Evolutionary conservation across 92 coral and sea anemone species (phyloP), one percentile per base, ranked within the genome.

Genomic region (Palythoa heliodiscus): DNA sequence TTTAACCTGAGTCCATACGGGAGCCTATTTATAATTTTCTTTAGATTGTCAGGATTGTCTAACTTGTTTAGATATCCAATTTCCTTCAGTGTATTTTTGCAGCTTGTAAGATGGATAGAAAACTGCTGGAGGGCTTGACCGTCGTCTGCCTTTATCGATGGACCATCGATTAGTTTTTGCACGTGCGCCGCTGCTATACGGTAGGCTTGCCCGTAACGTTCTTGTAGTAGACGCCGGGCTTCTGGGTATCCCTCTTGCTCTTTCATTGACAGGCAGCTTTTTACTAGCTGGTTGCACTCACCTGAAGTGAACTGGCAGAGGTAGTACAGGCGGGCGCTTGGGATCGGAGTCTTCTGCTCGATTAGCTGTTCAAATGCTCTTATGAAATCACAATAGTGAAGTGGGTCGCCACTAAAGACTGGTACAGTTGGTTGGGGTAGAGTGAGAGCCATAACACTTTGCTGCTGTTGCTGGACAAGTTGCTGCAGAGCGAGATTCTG

Each of bases 351-450:
- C 76, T 89, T 92, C 50, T 77, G 71, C 37, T 66, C 71, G 37
- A 66, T 66, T 24, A 66, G 37, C 71, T 66, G 71, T 35, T 66
- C 71, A 24, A 66, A 66, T 11, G 71, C 35, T 66, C 71, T 66
- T n/a, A 20, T 66, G 37, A 66, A 66, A 13, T 73, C 86, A 72
- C 89, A 89, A 87, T 92, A 89, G 63, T 87, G 79, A 57, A 75
- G 71, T 9, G 95, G 95, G 85, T 92, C 89, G 35, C 93, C 91
- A 17, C 75, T 61, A 67, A 92, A 92, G 29, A 72, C 74, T 13
- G 83, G 91, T 24, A 92, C 86, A 39, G 70, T 66, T n/a, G 70
- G 70, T 66, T 66, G 70, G 6, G 70, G 70, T 57, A 86, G 53
- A 17, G 88, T 86, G 17, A 86, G 82, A 9, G 83, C 83, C 88